phyloP scores from a whole-genome alignment of 2,797 vertebrate species.

The Thamnophis elegans region DNA sequence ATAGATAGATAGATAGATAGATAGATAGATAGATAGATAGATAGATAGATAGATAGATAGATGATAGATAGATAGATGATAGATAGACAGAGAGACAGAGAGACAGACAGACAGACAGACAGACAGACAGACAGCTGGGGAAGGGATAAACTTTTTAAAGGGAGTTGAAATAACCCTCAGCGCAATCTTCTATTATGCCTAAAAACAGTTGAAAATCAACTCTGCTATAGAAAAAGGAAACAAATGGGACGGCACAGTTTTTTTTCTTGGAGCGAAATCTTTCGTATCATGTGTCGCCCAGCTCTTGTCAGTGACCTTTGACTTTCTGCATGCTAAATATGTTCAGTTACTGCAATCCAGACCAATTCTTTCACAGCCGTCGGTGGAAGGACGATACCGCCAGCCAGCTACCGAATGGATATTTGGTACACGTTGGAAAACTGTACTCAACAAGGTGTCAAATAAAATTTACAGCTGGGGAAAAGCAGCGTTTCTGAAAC shows the following conservation, averaged over 20 bases:
- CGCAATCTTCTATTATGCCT: background rate
- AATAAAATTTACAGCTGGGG: background rate
- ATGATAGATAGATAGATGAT: too few species aligned
- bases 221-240: background rate
- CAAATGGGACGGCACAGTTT: background rate
- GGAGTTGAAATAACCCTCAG: background rate
- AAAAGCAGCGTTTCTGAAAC: background rate
- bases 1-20: too few species aligned
- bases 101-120: too few species aligned
- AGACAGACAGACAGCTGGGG: too few species aligned
- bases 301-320: background rate
- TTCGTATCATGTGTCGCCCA: background rate
- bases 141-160: background rate
- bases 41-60: too few species aligned
- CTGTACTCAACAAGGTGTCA: background rate
- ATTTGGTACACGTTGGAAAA: background rate
- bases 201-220: background rate
- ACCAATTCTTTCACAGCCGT: background rate
- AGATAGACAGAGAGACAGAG: too few species aligned
- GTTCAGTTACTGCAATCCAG: background rate
- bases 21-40: too few species aligned
- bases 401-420: background rate
- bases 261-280: too few species aligned
- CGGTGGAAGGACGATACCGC: background rate
- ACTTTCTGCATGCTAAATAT: background rate